Percentiles rank a stretch among this genome's conserved stretches.
Evolutionary conservation across 2,888 invertebrate genomes (phyloP).

Genomic region (Caenorhabditis zanzibari): DNA sequence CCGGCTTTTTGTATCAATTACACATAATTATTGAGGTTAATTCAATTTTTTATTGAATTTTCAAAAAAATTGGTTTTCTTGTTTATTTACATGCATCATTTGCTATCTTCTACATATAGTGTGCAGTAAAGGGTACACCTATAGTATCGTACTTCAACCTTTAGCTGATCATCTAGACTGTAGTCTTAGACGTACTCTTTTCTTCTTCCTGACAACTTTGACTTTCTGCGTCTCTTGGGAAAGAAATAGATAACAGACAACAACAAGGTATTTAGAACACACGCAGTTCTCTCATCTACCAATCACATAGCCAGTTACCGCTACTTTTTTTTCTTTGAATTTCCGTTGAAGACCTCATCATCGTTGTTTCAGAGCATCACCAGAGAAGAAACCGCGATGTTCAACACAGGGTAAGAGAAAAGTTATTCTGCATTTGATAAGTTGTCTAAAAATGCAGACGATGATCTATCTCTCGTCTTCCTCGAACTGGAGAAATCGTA

Average conservation of each 20-base stretch:
- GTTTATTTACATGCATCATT: neutral
- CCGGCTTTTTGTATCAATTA: neutral
- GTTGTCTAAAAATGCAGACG: no score
- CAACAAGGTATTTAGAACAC: constrained; percentile 14
- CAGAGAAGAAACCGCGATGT: constrained; percentile 16
- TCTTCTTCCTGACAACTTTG: neutral
- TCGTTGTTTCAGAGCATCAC: neutral
- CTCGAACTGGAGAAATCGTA: no score
- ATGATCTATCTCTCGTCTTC: no score
- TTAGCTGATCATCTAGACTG: constrained; percentile 10
- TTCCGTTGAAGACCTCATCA: no score
- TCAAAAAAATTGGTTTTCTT: neutral
- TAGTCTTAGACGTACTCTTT: constrained; percentile 41
- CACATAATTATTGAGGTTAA: constrained; percentile 21
- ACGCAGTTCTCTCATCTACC: neutral
- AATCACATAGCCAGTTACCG: neutral
- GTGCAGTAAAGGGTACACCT: neutral
- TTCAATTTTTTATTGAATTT: neutral
- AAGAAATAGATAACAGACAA: constrained; percentile 21
- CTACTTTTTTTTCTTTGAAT: neutral
- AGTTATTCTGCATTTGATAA: no score
- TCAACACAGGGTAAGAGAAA: constrained; percentile 58
- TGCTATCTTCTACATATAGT: neutral
- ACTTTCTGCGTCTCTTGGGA: constrained; percentile 37
- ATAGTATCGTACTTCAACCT: constrained; percentile 14